Evolutionary conservation across 2,113 vertebrate genomes (phyloP).

Genomic region (Anoura caudifer): DNA sequence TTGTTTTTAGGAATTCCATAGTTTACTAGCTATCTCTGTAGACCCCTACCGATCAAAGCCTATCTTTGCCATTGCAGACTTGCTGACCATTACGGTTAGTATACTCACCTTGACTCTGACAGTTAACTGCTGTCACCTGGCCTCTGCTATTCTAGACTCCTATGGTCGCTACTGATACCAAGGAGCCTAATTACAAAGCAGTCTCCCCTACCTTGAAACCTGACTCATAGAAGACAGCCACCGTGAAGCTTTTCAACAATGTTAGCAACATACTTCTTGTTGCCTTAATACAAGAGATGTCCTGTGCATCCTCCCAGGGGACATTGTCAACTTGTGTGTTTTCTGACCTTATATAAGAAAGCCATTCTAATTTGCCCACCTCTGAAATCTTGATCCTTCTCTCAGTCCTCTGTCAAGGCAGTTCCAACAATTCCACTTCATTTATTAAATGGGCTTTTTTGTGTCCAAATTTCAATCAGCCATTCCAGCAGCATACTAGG

Average conservation of each 20-base stretch:
- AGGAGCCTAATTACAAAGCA: background rate
- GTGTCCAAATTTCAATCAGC: slow-evolving; percentile 26
- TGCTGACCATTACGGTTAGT: background rate
- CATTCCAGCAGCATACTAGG: background rate
- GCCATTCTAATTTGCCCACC: background rate
- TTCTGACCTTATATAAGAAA: slow-evolving; percentile 4
- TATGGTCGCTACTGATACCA: background rate
- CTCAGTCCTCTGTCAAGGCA: background rate
- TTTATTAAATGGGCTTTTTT: slow-evolving; percentile 1
- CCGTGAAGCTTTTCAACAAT: background rate
- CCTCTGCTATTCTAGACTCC: background rate
- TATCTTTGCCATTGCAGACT: background rate
- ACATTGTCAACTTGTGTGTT: background rate
- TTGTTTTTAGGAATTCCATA: background rate
- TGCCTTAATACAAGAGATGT: background rate
- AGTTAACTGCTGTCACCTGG: slow-evolving; percentile 12
- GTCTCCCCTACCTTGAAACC: background rate
- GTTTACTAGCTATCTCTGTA: background rate
- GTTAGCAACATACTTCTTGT: background rate
- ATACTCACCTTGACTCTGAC: background rate
- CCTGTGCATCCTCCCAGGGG: background rate
- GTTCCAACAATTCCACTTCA: slow-evolving; percentile 31
- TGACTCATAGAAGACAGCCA: background rate
- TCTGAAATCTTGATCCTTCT: background rate
- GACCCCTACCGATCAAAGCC: background rate